Percentiles rank a stretch among this genome's conserved stretches.
These are phyloP conservation scores for Thomomys bottae DNA, from an alignment of 2,113 vertebrate species.

Conservation along the genomic window DNA sequence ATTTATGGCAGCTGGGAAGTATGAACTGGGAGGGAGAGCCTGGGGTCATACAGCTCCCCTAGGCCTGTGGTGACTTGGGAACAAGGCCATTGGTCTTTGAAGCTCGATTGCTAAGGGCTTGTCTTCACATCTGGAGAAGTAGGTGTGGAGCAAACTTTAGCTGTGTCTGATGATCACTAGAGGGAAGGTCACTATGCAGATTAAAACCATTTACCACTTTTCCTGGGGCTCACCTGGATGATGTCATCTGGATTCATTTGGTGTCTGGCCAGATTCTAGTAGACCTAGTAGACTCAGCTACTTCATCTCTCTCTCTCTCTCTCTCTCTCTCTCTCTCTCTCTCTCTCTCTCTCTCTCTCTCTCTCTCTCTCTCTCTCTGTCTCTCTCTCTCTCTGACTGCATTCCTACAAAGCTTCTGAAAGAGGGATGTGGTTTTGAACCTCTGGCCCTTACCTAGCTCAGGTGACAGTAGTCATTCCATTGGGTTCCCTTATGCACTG, in stretches of 20 bases:
- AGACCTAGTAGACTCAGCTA: not conserved
- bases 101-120: rapidly evolving
- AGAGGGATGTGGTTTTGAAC: not conserved
- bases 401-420: not conserved
- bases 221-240: not conserved
- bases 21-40: not conserved
- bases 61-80: not conserved
- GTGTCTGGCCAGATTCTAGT: not conserved
- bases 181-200: not conserved
- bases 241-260: too few species aligned
- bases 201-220: not conserved
- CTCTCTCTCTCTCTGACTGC: not conserved
- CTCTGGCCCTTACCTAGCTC: not conserved
- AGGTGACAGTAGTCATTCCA: too few species aligned
- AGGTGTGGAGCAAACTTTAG: not conserved
- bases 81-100: not conserved
- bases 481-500: rapidly evolving
- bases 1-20: not conserved
- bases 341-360: rapidly evolving
- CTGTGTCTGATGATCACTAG: not conserved
- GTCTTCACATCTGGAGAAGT: not conserved
- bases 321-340: not conserved
- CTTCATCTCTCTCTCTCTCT: rapidly evolving
- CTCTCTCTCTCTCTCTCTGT: too few species aligned
- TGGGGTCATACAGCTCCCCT: not conserved